Base-by-base conservation (phyloP, 2,888 invertebrate species). In the Erebia aethiops region DNA sequence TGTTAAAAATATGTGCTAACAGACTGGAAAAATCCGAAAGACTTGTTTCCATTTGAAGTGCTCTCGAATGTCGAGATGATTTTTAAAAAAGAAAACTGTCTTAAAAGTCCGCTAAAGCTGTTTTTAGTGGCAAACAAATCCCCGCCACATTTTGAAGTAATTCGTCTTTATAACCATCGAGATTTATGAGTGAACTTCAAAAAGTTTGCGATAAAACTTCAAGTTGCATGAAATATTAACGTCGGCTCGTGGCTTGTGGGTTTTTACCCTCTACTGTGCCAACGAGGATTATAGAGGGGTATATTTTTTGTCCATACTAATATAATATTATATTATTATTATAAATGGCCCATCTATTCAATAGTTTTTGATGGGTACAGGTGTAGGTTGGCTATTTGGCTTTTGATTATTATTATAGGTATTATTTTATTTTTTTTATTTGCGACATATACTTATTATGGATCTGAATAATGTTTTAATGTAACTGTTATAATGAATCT, bases 101-200 rank as follows among this genome's bases (percentile, higher is more conserved):
- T 57, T 49, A 67, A 67, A 66, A 67, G 57, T 67, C 67, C 49
- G 35, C 58, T 67, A 58, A 49, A 67, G 49, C 58, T 58, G 49
- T 57, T 67, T 52, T 67, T 67, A 67, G 66, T 69, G 61, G 21
- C 54, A 70, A 72, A 66, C 72, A 72, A 74, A 74, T 74, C 74
- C 57, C 21, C 46, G 54, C 56, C 41, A 65, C 57, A 58, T 62
- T 74, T 68, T 70, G 70, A 66, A 70, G 72, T 70, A 70, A 74
- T 74, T 74, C 74, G 72, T 74, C 74, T 74, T 70, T 70, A 74
- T 70, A 71, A 66, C 65, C 64, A 61, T 60, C 68, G 66, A 74
- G 74, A 74, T 74, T 74, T 74, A 74, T 74, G 72, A 57, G 51
- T 68, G 67, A 56, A 74, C 74, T 74, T 72, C 70, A 57, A 70